Evolutionary conservation across 1,140 invertebrate genomes (phyloP), one percentile per base, ranked within the genome.

Genomic region (Drosophila prosaltans): DNA sequence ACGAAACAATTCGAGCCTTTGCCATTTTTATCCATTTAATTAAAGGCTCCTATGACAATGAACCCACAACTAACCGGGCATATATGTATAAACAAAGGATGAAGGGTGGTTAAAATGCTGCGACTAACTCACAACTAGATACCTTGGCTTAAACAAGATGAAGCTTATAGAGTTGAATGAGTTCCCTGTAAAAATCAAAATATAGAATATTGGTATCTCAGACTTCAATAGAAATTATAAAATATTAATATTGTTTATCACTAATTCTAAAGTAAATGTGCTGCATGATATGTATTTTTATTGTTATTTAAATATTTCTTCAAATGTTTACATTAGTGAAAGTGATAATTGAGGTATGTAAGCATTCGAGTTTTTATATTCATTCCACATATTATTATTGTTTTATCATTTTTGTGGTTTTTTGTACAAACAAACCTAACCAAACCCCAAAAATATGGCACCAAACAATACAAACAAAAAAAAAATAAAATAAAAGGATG

Each of bases 361-460:
- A 3, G 45, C 2, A 51, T 24, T 51, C 45, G 45, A 51, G 21
- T 3, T 9, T 8, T 48, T 36, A 48, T 8, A 77, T 55, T 69
- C 30, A 39, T 48, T 61, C 30, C 43, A 58, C 55, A 58, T 69
- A 43, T 69, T 81, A 72, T 77, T 88, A 67, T 75, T 88, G 65
- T 32, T 72, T 54, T 80, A 68, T 63, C 84, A 88, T 78, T 88
- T 88, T 78, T 65, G 84, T 81, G 84, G 83, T 74, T 89, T 83
- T 89, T 83, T 77, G 70, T 67, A 59, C 57, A 39, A 78, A 65
- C 74, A 63, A 43, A 41, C 57, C 55, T 32, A 16, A 58, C 21
- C 45, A 54, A 26, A 30, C 45, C 21, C 78, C 16, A 16, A 72
- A 65, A 80, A 74, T 73, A 72, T 76, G 80, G 68, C 30, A 54